Percentiles rank a stretch among this genome's conserved stretches.
Conservation (phyloP, 2,888 invertebrate genomes). For the Drosophila falleni region DNA sequence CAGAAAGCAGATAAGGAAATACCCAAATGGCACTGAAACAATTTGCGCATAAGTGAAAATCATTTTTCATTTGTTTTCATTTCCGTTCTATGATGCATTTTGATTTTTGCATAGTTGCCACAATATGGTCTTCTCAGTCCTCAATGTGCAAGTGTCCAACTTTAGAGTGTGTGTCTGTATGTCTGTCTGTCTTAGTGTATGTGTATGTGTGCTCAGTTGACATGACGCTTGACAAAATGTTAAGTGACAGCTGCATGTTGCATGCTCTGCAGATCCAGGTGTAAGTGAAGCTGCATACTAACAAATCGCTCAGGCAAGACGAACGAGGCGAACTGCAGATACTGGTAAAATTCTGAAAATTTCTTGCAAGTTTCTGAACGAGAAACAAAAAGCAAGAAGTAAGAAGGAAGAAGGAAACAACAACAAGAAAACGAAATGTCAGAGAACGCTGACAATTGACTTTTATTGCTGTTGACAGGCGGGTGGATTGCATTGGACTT, state of each 20-base stretch:
- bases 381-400: constrained; percentile 4
- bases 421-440: constrained; percentile 46
- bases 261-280: constrained; percentile 21
- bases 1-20: constrained; percentile 13
- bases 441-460: constrained; percentile 74
- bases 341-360: constrained; percentile 35
- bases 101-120: constrained; percentile 68
- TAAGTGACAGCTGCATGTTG: constrained; percentile 70
- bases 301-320: constrained; percentile 46
- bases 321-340: constrained; percentile 24
- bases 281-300: constrained; percentile 50
- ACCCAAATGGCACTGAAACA: constrained; percentile 38
- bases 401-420: constrained; percentile 16
- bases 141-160: background rate
- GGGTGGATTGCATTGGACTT: constrained; percentile 18
- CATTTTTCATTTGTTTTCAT: constrained; percentile 81
- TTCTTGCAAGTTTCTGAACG: constrained; percentile 22
- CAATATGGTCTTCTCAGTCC: constrained; percentile 17
- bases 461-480: constrained; percentile 76
- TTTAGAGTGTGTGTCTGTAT: constrained; percentile 18
- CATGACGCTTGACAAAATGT: constrained; percentile 64
- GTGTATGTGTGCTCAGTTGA: constrained; percentile 31
- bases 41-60: constrained; percentile 75
- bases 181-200: constrained; percentile 17
- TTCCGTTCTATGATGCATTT: constrained; percentile 76